Evolutionary conservation across 92 coral and sea anemone genomes (phyloP).

Genomic region (Parazoanthus darwini): DNA sequence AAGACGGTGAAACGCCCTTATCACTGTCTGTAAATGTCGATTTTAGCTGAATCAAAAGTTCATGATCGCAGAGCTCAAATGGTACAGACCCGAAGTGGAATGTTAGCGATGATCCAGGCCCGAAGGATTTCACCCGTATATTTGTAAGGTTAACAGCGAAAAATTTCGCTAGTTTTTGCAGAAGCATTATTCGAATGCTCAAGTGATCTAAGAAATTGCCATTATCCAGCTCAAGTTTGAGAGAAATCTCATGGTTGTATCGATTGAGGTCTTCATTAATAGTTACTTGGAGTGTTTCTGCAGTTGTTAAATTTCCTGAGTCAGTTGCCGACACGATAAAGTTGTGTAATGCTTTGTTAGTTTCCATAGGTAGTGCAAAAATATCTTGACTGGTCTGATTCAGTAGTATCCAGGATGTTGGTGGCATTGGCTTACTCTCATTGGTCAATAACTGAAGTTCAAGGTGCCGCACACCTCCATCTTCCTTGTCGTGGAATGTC

Average conservation of each 20-base stretch:
- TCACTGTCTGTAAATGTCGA: slow-evolving; percentile 46
- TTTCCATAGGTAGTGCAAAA: slow-evolving; percentile 61
- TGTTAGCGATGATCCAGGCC: slow-evolving; percentile 57
- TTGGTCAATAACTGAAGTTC: slow-evolving; percentile 56
- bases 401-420: slow-evolving; percentile 73
- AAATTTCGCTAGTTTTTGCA: slow-evolving; percentile 63
- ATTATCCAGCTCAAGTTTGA: slow-evolving; percentile 57
- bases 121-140: slow-evolving; percentile 60
- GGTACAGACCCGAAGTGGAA: slow-evolving; percentile 70
- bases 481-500: slow-evolving; percentile 74
- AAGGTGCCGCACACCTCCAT: slow-evolving; percentile 62
- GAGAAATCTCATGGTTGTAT: slow-evolving; percentile 59
- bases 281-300: slow-evolving; percentile 59
- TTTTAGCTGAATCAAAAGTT: slow-evolving; percentile 17
- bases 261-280: slow-evolving; percentile 55
- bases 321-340: slow-evolving; percentile 63
- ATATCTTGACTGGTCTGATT: slow-evolving; percentile 55
- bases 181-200: slow-evolving; percentile 53
- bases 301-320: slow-evolving; percentile 61
- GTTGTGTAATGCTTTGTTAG: slow-evolving; percentile 18
- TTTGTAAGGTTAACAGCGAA: slow-evolving; percentile 63
- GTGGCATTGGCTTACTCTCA: slow-evolving; percentile 39
- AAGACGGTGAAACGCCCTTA: slow-evolving; percentile 50
- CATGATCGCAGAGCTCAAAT: slow-evolving; percentile 45
- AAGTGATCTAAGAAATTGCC: slow-evolving; percentile 64